Evolutionary conservation across 2,113 vertebrate species (phyloP), one percentile per base, ranked within the genome.

Genomic region (Megalops atlanticus): DNA sequence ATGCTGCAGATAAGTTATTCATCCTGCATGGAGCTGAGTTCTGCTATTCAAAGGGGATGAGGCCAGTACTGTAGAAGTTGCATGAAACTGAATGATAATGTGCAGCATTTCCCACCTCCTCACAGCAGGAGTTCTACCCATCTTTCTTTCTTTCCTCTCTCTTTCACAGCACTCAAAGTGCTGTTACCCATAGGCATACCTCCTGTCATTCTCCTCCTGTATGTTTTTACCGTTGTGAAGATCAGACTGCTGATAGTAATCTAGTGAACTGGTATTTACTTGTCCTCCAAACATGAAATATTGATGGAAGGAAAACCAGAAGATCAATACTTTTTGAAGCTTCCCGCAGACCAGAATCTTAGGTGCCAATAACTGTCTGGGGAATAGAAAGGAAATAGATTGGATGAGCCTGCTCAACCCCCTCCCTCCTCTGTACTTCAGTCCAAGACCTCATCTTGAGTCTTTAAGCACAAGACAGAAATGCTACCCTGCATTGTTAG

Each of bases 281-380:
- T 78, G 77, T 78, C 39, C 40, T 68, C 54, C 39, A 71, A 79
- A 71, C 78, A 47, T 79, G 8, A 70, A 47, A 41, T 47, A 76
- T 76, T 49, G 41, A 76, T 33, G 14, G 68, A 71, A 71, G 27
- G 31, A 71, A 71, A 71, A 71, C n/a, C 31, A 33, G n/a, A 31
- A 41, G 21, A 74, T n/a, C 40, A 41, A 74, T 41, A 74, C 38
- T 41, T 74, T 74, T 40, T 40, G 12, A 74, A 36, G 36, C 38
- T 24, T 7, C 38, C 16, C 5, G 11, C n/a, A 33, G 33, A 71
- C 24, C n/a, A 27, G n/a, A 24, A 71, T n/a, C n/a, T 27, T 71
- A 71, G n/a, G n/a, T 71, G 27, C 24, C 31, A 33, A 71, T 27
- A 31, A 71, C 68, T 14, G 31, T n/a, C 68, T 27, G 68, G 68